A percentile compares a stretch with the other conserved stretches of the same genome.
Evolutionary conservation across 2,888 invertebrate genomes (phyloP).

Genomic region (Drosophila ustulata): DNA sequence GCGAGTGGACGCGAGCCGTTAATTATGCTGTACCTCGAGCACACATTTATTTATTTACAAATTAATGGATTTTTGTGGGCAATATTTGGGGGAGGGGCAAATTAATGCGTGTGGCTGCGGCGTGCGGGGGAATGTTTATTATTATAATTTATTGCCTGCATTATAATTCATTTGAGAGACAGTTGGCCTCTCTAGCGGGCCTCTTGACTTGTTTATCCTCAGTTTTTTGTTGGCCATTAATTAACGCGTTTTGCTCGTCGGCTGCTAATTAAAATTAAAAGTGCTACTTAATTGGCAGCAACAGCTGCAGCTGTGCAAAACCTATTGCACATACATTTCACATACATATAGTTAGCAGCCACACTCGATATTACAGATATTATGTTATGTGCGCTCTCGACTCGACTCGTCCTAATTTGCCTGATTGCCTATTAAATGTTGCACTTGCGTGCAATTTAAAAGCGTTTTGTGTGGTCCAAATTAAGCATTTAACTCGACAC

Average conservation of each 20-base stretch:
- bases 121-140: constrained; percentile 59
- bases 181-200: constrained; percentile 20
- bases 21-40: constrained; percentile 49
- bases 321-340: not conserved
- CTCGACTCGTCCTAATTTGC: constrained; percentile 41
- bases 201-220: constrained; percentile 50
- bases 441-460: constrained; percentile 42
- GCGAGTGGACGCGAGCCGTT: constrained; percentile 54
- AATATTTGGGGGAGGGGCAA: constrained; percentile 30
- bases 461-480: constrained; percentile 44
- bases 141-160: constrained; percentile 67
- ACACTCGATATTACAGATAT: not conserved
- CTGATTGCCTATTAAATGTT: constrained; percentile 54
- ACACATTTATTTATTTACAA: constrained; percentile 4
- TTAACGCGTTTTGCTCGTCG: constrained; percentile 64
- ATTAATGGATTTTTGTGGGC: constrained; percentile 16
- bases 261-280: constrained; percentile 74
- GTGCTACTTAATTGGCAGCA: constrained; percentile 71
- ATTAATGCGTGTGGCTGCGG: constrained; percentile 52
- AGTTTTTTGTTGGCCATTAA: constrained; percentile 60
- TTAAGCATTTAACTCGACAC: constrained; percentile 48
- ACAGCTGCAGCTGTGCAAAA: constrained; percentile 46
- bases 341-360: not conserved
- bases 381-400: constrained; percentile 2
- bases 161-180: constrained; percentile 68